These are phyloP conservation scores for Arizona elegans DNA, from an alignment of 2,113 vertebrate species.

Conservation along the genomic window DNA sequence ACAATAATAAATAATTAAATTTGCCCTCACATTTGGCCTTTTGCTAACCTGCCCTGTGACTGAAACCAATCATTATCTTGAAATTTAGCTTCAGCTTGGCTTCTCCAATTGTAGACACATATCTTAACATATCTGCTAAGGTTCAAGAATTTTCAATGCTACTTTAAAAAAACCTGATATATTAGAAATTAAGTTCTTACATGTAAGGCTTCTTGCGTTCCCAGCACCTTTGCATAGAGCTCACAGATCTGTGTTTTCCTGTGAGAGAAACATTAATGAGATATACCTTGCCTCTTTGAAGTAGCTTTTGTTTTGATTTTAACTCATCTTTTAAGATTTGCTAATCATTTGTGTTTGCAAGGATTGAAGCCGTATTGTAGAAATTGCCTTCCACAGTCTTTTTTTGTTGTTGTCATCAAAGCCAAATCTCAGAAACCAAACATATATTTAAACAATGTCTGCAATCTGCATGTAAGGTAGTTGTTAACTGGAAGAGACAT, in stretches of 20 bases:
- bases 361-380: background rate
- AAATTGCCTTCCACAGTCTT: background rate
- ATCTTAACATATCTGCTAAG: background rate
- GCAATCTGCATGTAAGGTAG: background rate
- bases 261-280: conserved; percentile 36
- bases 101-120: background rate
- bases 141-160: background rate
- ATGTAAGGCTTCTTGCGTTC: conserved; percentile 85
- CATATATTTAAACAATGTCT: background rate
- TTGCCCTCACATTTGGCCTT: background rate
- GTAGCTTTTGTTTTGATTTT: conserved; percentile 3
- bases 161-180: background rate
- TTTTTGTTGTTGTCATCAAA: background rate
- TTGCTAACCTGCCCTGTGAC: background rate
- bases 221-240: conserved; percentile 88
- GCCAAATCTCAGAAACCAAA: background rate
- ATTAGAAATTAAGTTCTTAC: conserved; percentile 72
- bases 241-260: conserved; percentile 89
- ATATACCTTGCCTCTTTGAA: background rate
- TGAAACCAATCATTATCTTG: background rate
- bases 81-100: background rate
- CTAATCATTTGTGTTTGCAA: background rate
- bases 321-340: conserved; percentile 6
- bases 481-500: background rate
- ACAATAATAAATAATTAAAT: background rate